These are phyloP conservation scores for Dissostichus mawsoni DNA, from an alignment of 2,113 vertebrate species.

Conservation along the genomic window DNA sequence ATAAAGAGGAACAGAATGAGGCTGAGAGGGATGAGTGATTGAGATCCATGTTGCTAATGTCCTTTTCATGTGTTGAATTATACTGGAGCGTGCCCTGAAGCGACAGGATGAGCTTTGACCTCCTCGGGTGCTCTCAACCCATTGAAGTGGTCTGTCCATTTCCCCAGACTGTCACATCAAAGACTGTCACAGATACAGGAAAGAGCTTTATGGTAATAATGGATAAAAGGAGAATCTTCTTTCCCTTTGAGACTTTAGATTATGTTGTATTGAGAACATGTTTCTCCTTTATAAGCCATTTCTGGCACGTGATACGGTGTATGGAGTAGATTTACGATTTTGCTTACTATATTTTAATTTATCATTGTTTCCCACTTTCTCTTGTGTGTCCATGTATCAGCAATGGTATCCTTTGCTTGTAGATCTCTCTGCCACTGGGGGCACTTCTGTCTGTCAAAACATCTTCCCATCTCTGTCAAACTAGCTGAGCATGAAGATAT, in stretches of 20 bases:
- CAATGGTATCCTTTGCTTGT: background rate
- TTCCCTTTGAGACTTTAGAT: slow-evolving; percentile 22
- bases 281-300: background rate
- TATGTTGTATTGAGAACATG: background rate
- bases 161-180: slow-evolving; percentile 48
- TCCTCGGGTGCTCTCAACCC: slow-evolving; percentile 24
- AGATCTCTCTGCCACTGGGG: background rate
- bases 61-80: slow-evolving; percentile 53
- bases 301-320: background rate
- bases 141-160: slow-evolving; percentile 34
- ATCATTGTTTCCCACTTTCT: slow-evolving; percentile 1
- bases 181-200: slow-evolving; percentile 43
- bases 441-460: background rate
- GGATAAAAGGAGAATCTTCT: slow-evolving; percentile 11
- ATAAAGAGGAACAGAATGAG: slow-evolving; percentile 4
- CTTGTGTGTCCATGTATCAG: background rate
- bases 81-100: slow-evolving; percentile 31
- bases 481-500: background rate
- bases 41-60: slow-evolving; percentile 51
- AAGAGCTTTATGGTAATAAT: slow-evolving; percentile 26
- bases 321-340: background rate
- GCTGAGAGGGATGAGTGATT: slow-evolving; percentile 34
- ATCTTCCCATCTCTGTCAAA: background rate
- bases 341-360: background rate
- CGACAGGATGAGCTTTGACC: slow-evolving; percentile 21